phyloP scores from a whole-genome alignment of 2,888 invertebrate species.

The Phorcus lineatus region DNA sequence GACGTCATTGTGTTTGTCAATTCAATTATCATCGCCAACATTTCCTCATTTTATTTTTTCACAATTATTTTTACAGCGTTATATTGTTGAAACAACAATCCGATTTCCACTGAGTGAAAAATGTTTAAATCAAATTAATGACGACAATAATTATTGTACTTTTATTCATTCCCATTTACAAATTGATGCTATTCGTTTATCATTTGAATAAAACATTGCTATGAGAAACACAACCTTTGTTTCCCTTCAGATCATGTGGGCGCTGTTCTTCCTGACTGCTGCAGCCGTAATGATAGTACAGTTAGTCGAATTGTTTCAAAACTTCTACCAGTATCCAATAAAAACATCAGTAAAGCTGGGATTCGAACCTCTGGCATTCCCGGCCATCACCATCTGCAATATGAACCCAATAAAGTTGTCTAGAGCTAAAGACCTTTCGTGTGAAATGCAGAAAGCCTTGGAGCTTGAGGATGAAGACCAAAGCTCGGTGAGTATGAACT shows the following conservation, averaged over 20 bases:
- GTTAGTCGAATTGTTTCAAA: conserved; percentile 35
- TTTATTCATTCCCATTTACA: no score
- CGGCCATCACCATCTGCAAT: conserved; percentile 56
- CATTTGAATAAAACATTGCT: no score
- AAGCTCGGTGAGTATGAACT: background rate
- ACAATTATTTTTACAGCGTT: no score
- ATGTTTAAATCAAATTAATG: no score
- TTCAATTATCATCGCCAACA: no score
- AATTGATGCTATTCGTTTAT: no score
- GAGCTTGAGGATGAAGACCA: background rate
- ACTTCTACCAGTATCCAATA: conserved; percentile 44
- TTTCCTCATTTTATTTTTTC: no score
- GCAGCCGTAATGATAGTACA: conserved; percentile 37
- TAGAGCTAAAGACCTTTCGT: background rate
- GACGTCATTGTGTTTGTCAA: no score
- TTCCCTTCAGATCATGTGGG: conserved; percentile 37
- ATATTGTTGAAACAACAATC: no score
- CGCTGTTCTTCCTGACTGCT: conserved; percentile 38
- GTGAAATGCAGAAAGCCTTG: background rate
- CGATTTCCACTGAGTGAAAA: no score
- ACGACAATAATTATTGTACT: no score
- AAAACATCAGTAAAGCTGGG: conserved; percentile 49
- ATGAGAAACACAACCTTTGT: background rate
- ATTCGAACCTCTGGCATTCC: conserved; percentile 48
- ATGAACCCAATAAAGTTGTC: conserved; percentile 51